Evolutionary conservation across 2,113 vertebrate genomes (phyloP).

Genomic region (Arizona elegans): DNA sequence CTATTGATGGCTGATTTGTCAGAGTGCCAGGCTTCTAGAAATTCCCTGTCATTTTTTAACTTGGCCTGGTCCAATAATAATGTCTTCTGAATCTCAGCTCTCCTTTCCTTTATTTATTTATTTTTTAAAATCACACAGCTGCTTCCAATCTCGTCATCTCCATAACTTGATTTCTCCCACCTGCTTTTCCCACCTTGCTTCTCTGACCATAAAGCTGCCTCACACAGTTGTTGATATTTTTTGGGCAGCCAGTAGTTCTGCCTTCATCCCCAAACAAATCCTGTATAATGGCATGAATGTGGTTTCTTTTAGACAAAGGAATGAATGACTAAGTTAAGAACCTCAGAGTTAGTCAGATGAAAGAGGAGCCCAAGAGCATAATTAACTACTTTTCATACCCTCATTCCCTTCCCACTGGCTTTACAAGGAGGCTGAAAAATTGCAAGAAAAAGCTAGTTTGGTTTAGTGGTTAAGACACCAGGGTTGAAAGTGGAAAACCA

Average conservation of each 20-base stretch:
- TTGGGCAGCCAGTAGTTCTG: conserved; percentile 1
- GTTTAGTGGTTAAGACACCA: no score
- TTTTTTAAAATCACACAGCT: not conserved
- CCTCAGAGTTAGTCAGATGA: not conserved
- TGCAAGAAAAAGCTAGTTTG: not conserved
- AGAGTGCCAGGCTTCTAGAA: no score
- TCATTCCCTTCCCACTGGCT: not conserved
- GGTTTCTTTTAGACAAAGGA: not conserved
- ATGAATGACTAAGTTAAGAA: not conserved
- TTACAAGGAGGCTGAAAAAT: not conserved
- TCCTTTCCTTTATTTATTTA: no score
- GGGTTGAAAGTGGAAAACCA: no score
- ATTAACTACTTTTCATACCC: not conserved
- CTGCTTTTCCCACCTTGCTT: not conserved
- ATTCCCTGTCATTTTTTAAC: no score
- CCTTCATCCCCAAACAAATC: conserved; percentile 31
- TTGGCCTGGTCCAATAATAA: not conserved
- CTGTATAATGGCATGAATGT: conserved; percentile 2
- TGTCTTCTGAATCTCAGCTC: not conserved
- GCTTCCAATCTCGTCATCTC: not conserved
- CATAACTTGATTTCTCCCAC: not conserved
- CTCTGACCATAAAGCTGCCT: not conserved
- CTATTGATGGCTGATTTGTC: no score
- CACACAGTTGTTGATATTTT: not conserved
- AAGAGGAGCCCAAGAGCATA: accelerated